phyloP scores from a whole-genome alignment of 2,888 invertebrate genomes.

The Petrolisthes cinctipes region DNA sequence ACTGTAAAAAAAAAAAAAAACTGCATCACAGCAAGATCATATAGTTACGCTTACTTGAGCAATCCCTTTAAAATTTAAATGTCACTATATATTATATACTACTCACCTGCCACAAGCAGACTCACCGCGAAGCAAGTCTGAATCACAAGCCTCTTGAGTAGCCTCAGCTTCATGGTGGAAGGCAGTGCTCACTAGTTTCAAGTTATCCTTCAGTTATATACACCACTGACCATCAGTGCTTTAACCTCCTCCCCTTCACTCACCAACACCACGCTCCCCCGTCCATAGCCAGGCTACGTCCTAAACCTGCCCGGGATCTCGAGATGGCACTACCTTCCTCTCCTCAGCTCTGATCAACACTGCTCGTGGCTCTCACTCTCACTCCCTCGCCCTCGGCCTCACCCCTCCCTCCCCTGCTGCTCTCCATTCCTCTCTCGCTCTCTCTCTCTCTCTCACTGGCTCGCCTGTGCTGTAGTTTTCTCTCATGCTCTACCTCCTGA shows the following conservation, averaged over 20 bases:
- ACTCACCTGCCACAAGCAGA: background rate
- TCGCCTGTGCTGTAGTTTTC: background rate
- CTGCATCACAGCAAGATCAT: too few relatives aligned
- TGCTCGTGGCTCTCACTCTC: background rate
- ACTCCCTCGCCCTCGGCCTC: background rate
- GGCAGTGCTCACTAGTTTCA: background rate
- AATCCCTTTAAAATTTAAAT: too few relatives aligned
- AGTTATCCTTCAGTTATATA: background rate
- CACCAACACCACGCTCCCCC: background rate
- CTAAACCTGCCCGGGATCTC: constrained; percentile 6
- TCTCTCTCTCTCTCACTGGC: background rate
- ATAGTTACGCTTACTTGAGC: too few relatives aligned
- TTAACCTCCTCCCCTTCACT: background rate
- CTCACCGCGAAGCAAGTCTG: background rate
- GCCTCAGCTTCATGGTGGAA: constrained; percentile 10
- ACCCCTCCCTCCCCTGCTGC: background rate
- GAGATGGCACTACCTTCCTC: background rate
- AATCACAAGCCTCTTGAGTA: background rate
- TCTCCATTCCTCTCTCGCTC: background rate
- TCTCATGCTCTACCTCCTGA: too few relatives aligned
- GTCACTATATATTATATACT: background rate
- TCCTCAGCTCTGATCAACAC: background rate
- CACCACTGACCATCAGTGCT: background rate
- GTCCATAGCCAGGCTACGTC: constrained; percentile 5
- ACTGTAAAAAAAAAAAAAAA: too few relatives aligned